A percentile compares a stretch with the other conserved stretches of the same genome.
These are phyloP conservation scores for Agelaius phoeniceus DNA, from an alignment of 2,113 vertebrate species.

Conservation along the genomic window DNA sequence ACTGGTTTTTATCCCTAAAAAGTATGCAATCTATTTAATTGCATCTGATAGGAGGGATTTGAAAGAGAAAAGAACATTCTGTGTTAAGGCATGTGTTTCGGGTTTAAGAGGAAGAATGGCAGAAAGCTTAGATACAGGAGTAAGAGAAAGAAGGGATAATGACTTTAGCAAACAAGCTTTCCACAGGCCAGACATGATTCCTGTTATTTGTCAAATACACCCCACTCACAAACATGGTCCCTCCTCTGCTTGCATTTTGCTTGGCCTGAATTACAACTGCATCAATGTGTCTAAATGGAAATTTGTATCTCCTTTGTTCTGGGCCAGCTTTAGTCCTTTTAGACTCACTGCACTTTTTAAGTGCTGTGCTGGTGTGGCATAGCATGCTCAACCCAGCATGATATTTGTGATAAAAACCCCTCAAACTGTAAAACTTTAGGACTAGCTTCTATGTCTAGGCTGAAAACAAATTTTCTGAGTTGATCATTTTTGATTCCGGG, in stretches of 20 bases:
- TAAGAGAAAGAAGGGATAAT: constrained; percentile 34
- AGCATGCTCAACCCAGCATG: background rate
- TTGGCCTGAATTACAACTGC: background rate
- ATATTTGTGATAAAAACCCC: background rate
- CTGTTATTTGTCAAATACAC: constrained; percentile 39
- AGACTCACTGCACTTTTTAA: background rate
- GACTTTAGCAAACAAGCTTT: constrained; percentile 47
- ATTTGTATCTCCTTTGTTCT: background rate
- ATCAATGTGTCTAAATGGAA: background rate
- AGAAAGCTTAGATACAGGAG: background rate
- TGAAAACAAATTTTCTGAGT: background rate
- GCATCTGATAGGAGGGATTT: background rate
- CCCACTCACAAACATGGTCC: background rate
- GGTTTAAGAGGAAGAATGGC: constrained; percentile 3
- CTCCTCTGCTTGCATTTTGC: background rate
- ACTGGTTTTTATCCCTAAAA: background rate
- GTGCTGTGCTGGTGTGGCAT: background rate
- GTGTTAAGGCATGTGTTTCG: background rate
- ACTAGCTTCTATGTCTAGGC: too few species aligned
- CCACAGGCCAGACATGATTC: background rate
- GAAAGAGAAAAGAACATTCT: background rate
- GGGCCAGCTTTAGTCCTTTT: background rate
- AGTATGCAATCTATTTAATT: background rate
- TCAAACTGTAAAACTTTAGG: background rate
- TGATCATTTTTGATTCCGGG: background rate